Base-by-base conservation (phyloP, 2,888 invertebrate genomes). In the Drosophila koepferae region DNA sequence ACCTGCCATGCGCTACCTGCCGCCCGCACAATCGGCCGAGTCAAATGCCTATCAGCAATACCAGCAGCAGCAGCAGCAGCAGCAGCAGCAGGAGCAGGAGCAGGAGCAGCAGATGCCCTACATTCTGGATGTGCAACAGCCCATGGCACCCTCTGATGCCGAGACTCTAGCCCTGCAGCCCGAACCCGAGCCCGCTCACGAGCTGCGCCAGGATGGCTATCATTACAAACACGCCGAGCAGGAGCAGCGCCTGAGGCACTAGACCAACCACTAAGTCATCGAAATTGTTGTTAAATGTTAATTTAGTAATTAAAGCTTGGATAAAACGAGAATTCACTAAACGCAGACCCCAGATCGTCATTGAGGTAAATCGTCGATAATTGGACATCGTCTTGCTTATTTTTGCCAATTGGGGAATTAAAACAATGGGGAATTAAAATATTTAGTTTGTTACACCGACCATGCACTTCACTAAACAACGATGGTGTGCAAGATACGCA, bases 191-290 rank as follows among this genome's bases (percentile, higher is more conserved):
- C 89, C 89, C 16, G 86, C 83, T 31, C 90, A 90, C 60, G 68
- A 86, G 38, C 74, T 91, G 36, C 79, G 76, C 36, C 56, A 72
- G 38, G 88, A 91, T 73, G 91, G 91, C 56, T 91, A 91, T 51
- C 82, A 90, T 58, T 91, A 91, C 72, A 86, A 78, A 46, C 73
- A 78, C 38, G 81, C 81, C 14, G 77, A 68, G 12, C 74, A 80
- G 28, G 75, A 82, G 49, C 83, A 76, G 60, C 83, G 87, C 40
- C 74, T 84, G 61, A 74, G 82, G 60, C 82, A 88, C 65, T 89
- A 78, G 53, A 43, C 62, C 65, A n/a, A 40, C 12, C 18, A 20
- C 36, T 2, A 10, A 55, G 56, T 67, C 67, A 65, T 54, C 31
- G n/a, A 20, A 20, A 46, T 58, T 68, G 55, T 84, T 85, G 82